These are phyloP conservation scores for Heloderma charlesbogerti DNA, from an alignment of 2,113 vertebrate genomes.

Conservation along the genomic window DNA sequence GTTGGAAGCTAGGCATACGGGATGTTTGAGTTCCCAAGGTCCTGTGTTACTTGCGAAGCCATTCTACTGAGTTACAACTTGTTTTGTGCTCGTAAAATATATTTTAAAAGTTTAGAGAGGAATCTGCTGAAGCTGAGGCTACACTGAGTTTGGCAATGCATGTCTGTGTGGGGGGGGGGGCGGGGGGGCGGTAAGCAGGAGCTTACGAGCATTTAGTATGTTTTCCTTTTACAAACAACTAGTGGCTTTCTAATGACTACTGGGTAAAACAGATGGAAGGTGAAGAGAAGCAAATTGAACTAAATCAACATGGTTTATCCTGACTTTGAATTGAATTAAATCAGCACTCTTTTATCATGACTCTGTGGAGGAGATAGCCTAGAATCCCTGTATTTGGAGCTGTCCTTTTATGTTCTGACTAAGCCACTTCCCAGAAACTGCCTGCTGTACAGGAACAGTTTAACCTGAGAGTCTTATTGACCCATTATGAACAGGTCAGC, in stretches of 20 bases:
- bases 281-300: conserved; percentile 49
- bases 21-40: conserved; percentile 11
- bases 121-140: neutral
- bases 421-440: conserved; percentile 24
- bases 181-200: neutral
- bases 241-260: conserved; percentile 45
- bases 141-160: neutral
- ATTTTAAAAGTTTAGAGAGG: neutral
- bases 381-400: neutral
- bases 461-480: neutral
- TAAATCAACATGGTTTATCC: neutral
- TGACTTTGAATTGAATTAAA: conserved; percentile 52
- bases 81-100: neutral
- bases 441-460: neutral
- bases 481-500: neutral
- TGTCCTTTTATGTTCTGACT: conserved; percentile 20
- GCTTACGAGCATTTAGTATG: fast-evolving
- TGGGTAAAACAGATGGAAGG: conserved; percentile 12
- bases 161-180: neutral
- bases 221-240: neutral
- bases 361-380: neutral
- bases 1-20: neutral
- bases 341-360: neutral
- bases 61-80: neutral
- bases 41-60: neutral